A percentile compares a stretch with the other conserved stretches of the same genome.
Evolutionary conservation across 2,113 vertebrate species (phyloP).

Genomic region (Ploceus nigricollis): DNA sequence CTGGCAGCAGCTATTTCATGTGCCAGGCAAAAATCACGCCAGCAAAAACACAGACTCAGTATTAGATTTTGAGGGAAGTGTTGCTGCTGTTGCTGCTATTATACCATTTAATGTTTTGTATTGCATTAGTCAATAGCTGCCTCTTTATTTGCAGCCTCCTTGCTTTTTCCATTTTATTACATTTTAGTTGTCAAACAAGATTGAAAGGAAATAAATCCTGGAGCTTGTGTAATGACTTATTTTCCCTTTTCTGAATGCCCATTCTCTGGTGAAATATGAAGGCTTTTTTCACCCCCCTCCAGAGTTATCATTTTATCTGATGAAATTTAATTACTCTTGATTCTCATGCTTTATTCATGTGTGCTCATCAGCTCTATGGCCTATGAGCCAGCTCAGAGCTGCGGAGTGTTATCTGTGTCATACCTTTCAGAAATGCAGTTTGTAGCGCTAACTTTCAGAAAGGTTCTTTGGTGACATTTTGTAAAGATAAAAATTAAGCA

Average conservation of each 20-base stretch:
- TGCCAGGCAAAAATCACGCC: neutral
- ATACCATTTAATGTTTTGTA: neutral
- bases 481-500: neutral
- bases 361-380: neutral
- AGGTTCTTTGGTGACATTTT: neutral
- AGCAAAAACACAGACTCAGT: neutral
- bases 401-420: neutral
- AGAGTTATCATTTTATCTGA: neutral
- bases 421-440: neutral
- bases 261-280: neutral
- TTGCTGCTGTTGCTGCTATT: neutral
- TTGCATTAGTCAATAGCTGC: neutral
- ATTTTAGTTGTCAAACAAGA: neutral
- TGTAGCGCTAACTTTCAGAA: neutral
- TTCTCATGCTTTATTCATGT: neutral
- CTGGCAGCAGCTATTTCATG: neutral
- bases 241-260: neutral
- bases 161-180: neutral
- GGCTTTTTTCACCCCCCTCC: neutral
- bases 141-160: neutral
- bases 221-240: neutral
- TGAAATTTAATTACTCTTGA: neutral
- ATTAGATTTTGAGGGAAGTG: neutral
- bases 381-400: neutral
- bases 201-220: neutral